Conservation (phyloP, 2,888 invertebrate genomes). For the Brachyopa scutellaris region DNA sequence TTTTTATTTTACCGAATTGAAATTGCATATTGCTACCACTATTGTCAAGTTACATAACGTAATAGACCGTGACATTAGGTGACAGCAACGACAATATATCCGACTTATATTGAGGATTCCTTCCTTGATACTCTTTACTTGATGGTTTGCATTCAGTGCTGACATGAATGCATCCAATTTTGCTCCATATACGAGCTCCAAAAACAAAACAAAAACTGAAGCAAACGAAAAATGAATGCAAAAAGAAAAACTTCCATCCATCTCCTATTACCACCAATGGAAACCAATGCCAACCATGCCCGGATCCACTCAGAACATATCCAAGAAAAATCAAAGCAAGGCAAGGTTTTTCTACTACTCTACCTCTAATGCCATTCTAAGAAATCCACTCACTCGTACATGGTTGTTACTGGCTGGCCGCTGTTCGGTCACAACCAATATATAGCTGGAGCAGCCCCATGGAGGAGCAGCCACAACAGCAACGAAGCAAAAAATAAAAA, state of each 20-base stretch:
- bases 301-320: not conserved
- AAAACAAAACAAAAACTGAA: not conserved
- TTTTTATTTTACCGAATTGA: too few species aligned
- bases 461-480: not conserved
- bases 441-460: conserved; percentile 13
- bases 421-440: conserved; percentile 33
- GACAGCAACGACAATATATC: too few species aligned
- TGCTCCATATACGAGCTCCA: not conserved
- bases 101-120: too few species aligned
- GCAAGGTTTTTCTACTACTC: conserved; percentile 17
- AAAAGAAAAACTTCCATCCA: conserved; percentile 11
- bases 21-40: too few species aligned
- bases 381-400: conserved; percentile 39
- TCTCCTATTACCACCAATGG: conserved; percentile 52
- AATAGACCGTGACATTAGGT: too few species aligned
- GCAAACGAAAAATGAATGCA: too few species aligned
- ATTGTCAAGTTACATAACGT: too few species aligned
- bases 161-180: not conserved
- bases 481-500: not conserved
- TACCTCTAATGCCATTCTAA: conserved; percentile 49
- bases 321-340: conserved; percentile 9
- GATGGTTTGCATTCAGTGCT: too few species aligned
- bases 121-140: too few species aligned
- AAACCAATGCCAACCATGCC: not conserved
- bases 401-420: not conserved